Base-by-base conservation (phyloP, 2,888 invertebrate species). In the Cheilosia vulpina region DNA sequence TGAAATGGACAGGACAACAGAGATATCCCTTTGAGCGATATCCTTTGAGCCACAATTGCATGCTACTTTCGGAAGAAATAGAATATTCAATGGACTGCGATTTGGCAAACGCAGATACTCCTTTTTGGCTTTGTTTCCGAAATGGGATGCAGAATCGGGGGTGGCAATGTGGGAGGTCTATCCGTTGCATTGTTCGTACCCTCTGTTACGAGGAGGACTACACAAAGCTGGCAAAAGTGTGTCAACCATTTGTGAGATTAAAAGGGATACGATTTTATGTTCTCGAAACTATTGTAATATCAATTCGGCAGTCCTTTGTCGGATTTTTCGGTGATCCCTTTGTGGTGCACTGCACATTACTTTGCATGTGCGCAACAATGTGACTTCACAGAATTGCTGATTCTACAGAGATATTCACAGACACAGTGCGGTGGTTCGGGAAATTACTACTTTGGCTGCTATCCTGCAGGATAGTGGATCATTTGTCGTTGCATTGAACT, bases 211-310 rank as follows among this genome's bases (percentile, higher is more conserved):
- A 52, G 11, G 24, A 31, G 27, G 21, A 47, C 27, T 19, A 47
- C 24, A 75, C 57, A 65, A 66, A 75, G 43, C 31, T 5, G 13
- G 17, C 7, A 63, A 72, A 82, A 76, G 63, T 84, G 84, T 84
- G 84, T 71, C 84, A 52, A 76, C 84, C 79, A 84, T 84, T 80
- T 75, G 65, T 53, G 31, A 80, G 79, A 79, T 79, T 84, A 84
- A 84, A 84, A 80, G 43, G 73, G 83, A 84, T 76, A 76, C 38
- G 43, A 58, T 65, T 84, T 79, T 78, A 80, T 84, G 75, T 71
- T 79, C 69, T 24, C 60, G 4, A 65, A 52, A 80, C 84, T 60
- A 79, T 75, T 75, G 84, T 71, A 71, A 84, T 79, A 84, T 79
- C 69, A 79, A 79, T 79, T 84, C 77, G 71, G 53, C 34, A 58